phyloP scores from a whole-genome alignment of 2,888 invertebrate species.

The Ypsolopha scabrella region DNA sequence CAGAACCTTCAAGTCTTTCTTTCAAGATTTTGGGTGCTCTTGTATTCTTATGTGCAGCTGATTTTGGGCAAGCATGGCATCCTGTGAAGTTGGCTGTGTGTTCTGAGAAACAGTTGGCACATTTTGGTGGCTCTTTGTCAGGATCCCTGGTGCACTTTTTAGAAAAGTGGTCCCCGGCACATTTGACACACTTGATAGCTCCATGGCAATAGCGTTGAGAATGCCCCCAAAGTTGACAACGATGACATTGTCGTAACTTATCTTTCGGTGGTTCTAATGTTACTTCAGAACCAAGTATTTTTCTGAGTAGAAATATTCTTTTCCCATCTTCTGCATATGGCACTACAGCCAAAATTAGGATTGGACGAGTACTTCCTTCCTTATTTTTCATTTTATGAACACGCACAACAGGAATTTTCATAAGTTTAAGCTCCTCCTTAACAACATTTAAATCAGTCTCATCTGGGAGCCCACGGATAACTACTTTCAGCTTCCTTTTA shows the following conservation, averaged over 20 bases:
- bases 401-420: conserved; percentile 30
- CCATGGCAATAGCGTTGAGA: conserved; percentile 42
- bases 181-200: conserved; percentile 40
- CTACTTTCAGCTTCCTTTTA: conserved; percentile 36
- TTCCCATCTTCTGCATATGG: conserved; percentile 26
- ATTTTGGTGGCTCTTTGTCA: conserved; percentile 25
- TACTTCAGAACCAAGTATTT: conserved; percentile 27
- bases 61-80: conserved; percentile 25
- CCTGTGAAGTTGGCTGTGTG: conserved; percentile 39
- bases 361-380: conserved; percentile 16
- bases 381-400: conserved; percentile 35
- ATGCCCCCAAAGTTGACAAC: conserved; percentile 55
- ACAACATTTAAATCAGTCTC: conserved; percentile 23
- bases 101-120: conserved; percentile 36
- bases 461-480: conserved; percentile 34
- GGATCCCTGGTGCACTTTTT: conserved; percentile 28
- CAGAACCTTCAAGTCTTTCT: background rate
- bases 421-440: conserved; percentile 25
- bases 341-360: conserved; percentile 32
- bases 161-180: conserved; percentile 37
- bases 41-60: conserved; percentile 14
- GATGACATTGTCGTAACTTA: conserved; percentile 39
- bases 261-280: conserved; percentile 31
- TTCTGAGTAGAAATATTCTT: conserved; percentile 23
- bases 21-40: conserved; percentile 8